phyloP scores from a whole-genome alignment of 1,140 invertebrate genomes.

The Cherax quadricarinatus region DNA sequence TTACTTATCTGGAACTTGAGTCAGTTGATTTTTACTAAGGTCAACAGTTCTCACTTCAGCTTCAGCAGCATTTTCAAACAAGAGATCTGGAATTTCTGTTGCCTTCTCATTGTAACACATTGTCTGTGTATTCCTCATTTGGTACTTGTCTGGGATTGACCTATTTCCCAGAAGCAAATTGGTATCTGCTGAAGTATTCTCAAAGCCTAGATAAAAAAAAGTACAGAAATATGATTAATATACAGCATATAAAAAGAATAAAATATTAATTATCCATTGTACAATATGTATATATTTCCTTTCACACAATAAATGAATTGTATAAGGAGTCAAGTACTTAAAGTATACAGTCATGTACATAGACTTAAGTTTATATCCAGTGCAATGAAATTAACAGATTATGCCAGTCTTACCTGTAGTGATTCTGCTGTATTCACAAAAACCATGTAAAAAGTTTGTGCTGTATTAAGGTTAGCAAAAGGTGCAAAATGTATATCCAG shows the following conservation, averaged over 20 bases:
- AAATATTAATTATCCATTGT: no score
- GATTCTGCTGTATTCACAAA: no score
- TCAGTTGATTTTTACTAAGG: constrained; percentile 87
- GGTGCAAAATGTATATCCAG: no score
- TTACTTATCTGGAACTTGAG: constrained; percentile 83
- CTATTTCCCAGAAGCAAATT: constrained; percentile 70
- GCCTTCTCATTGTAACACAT: constrained; percentile 73
- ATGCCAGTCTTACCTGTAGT: no score
- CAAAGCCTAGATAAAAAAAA: constrained; percentile 53
- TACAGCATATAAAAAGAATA: background rate
- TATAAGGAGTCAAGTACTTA: no score
- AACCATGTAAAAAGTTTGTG: no score
- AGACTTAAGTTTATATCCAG: no score
- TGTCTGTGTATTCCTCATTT: constrained; percentile 64
- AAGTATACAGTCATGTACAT: no score
- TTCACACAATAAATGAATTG: no score
- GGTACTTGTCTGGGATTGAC: constrained; percentile 73
- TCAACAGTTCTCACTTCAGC: constrained; percentile 87
- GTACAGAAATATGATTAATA: background rate
- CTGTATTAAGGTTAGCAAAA: no score
- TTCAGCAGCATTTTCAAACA: constrained; percentile 84
- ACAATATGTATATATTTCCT: no score
- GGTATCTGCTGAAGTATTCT: constrained; percentile 52
- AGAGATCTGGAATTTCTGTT: constrained; percentile 82
- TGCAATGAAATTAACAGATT: no score